phyloP scores from a whole-genome alignment of 2,888 invertebrate genomes.

The Steinernema hermaphroditum region DNA sequence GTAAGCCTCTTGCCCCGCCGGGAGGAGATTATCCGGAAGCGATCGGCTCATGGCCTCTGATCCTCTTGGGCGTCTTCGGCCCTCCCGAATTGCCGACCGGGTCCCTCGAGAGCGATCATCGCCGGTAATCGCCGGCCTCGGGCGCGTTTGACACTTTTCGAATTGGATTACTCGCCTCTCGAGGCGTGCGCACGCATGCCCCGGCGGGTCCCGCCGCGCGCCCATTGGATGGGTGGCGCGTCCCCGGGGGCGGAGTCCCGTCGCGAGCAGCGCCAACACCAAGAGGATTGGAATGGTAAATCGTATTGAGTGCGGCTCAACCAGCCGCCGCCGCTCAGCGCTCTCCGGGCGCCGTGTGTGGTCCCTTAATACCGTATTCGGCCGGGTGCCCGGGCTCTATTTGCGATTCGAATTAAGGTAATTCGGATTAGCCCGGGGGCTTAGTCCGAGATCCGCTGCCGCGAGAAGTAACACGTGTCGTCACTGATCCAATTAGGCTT shows the following conservation, averaged over 20 bases:
- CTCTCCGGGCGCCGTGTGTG: conserved; percentile 26
- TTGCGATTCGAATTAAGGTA: conserved; percentile 31
- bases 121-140: background rate
- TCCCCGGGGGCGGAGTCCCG: conserved; percentile 7
- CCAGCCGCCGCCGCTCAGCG: conserved; percentile 19
- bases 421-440: conserved; percentile 29
- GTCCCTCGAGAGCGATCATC: background rate
- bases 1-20: conserved; percentile 26
- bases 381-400: background rate
- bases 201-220: background rate
- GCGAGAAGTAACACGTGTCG: conserved; percentile 23
- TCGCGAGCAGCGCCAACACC: background rate
- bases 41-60: conserved; percentile 26
- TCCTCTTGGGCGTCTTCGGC: conserved; percentile 8
- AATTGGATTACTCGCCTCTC: conserved; percentile 15
- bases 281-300: conserved; percentile 21
- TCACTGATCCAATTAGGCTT: conserved; percentile 4
- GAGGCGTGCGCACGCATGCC: background rate
- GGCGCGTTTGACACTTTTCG: background rate
- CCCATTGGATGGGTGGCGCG: conserved; percentile 26
- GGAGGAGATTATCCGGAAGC: conserved; percentile 24
- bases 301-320: conserved; percentile 29
- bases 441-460: conserved; percentile 23
- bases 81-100: background rate
- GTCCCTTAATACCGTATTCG: conserved; percentile 23